These are phyloP conservation scores for Schizothorax lantsangensis DNA, from an alignment of 2,797 vertebrate genomes.

Conservation along the genomic window DNA sequence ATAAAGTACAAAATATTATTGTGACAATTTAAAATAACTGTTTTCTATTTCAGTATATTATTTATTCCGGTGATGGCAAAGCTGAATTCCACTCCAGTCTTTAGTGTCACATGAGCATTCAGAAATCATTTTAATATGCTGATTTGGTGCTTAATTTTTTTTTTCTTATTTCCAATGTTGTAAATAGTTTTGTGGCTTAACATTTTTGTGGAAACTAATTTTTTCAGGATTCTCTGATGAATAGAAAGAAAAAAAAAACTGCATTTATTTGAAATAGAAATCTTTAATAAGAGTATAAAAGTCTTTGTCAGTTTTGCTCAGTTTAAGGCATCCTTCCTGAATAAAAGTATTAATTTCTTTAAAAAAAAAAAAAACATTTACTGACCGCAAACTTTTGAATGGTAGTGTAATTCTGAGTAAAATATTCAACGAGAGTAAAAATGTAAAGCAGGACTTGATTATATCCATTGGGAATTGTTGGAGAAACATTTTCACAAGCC, in stretches of 20 bases:
- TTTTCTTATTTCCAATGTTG: neutral
- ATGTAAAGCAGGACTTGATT: neutral
- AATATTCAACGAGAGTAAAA: neutral
- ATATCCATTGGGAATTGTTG: neutral
- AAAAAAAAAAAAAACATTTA: no score
- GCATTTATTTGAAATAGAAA: neutral
- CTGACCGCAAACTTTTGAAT: no score
- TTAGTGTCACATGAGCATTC: neutral
- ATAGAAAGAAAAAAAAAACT: no score
- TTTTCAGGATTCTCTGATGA: neutral
- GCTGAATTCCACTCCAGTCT: neutral
- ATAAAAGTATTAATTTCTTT: no score
- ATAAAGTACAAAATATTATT: neutral
- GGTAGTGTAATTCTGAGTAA: neutral
- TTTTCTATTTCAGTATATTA: neutral
- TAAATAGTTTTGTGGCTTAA: neutral
- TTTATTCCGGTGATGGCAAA: no score
- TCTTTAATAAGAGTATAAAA: no score
- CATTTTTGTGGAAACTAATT: neutral
- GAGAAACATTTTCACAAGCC: neutral
- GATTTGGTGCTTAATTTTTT: neutral
- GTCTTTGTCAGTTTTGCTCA: no score
- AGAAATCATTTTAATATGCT: neutral
- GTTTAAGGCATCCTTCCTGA: no score
- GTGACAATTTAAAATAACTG: neutral